Percentiles rank a stretch among this genome's conserved stretches.
phyloP scores from a whole-genome alignment of 37 sponge, comb jelly and placozoan genomes.

The Chondrosia reniformis region DNA sequence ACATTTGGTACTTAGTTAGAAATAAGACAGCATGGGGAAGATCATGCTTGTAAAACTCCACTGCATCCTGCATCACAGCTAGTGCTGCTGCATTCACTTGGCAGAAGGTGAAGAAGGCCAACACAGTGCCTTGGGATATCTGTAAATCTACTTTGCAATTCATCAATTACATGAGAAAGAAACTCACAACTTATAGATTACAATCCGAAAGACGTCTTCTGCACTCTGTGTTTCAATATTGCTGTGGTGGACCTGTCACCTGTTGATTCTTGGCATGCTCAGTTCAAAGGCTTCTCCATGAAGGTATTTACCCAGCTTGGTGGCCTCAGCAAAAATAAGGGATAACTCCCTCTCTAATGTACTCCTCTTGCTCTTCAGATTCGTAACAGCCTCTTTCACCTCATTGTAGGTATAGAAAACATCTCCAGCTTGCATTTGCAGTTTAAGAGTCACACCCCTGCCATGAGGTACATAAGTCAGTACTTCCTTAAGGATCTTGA shows the following conservation, averaged over 20 bases:
- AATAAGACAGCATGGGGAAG: constrained; percentile 38
- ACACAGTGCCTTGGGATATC: constrained; percentile 33
- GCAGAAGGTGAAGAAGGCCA: constrained; percentile 51
- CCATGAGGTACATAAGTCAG: constrained; percentile 7
- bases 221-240: constrained; percentile 26
- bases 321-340: constrained; percentile 11
- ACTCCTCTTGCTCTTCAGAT: constrained; percentile 30
- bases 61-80: constrained; percentile 26
- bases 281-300: constrained; percentile 38
- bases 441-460: constrained; percentile 41
- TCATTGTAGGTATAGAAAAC: constrained; percentile 49
- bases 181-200: constrained; percentile 43
- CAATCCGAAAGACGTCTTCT: constrained; percentile 55
- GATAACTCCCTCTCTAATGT: constrained; percentile 19
- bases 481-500: constrained; percentile 42
- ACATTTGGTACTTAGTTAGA: constrained; percentile 29
- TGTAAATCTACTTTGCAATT: constrained; percentile 49
- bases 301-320: constrained; percentile 28
- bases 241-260: constrained; percentile 44
- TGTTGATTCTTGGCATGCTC: constrained; percentile 24
- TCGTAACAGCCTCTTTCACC: constrained; percentile 7
- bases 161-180: constrained; percentile 44
- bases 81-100: constrained; percentile 33
- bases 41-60: constrained; percentile 31
- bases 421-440: constrained; percentile 53